These are phyloP conservation scores for Toxotes lorentzi DNA, from an alignment of 2,797 vertebrate species.

Conservation along the genomic window DNA sequence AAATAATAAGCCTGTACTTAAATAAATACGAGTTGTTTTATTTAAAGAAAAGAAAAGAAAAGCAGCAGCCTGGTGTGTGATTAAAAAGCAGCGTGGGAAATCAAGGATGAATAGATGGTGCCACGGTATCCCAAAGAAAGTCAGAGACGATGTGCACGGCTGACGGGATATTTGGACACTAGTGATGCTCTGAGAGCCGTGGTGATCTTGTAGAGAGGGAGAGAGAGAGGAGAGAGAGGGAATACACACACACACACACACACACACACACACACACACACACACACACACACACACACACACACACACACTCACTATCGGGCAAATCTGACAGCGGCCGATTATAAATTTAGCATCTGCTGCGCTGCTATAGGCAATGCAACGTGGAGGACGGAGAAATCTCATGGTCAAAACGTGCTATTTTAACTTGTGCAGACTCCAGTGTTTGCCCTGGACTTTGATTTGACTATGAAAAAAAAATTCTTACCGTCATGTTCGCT, in stretches of 20 bases:
- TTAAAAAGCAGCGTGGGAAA: conserved; percentile 37
- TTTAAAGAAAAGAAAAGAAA: not conserved
- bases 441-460: conserved; percentile 31
- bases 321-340: conserved; percentile 77
- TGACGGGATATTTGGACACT: conserved; percentile 82
- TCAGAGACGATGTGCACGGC: conserved; percentile 79
- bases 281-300: conserved; percentile 37
- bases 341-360: conserved; percentile 70
- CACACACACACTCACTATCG: conserved; percentile 46
- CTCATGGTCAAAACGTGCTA: not conserved
- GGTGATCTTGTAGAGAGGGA: conserved; percentile 72
- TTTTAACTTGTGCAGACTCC: conserved; percentile 56
- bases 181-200: conserved; percentile 82
- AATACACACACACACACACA: conserved; percentile 38
- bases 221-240: conserved; percentile 31
- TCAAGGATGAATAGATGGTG: conserved; percentile 50
- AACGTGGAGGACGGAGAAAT: conserved; percentile 26
- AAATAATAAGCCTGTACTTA: conserved; percentile 48
- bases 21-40: conserved; percentile 44
- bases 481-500: conserved; percentile 82
- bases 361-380: conserved; percentile 57
- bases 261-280: conserved; percentile 35
- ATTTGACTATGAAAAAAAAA: not conserved
- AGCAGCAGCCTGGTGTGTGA: conserved; percentile 22
- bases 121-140: conserved; percentile 70